These are phyloP conservation scores for Andricus quercusramuli DNA, from an alignment of 2,888 invertebrate genomes.

Conservation along the genomic window DNA sequence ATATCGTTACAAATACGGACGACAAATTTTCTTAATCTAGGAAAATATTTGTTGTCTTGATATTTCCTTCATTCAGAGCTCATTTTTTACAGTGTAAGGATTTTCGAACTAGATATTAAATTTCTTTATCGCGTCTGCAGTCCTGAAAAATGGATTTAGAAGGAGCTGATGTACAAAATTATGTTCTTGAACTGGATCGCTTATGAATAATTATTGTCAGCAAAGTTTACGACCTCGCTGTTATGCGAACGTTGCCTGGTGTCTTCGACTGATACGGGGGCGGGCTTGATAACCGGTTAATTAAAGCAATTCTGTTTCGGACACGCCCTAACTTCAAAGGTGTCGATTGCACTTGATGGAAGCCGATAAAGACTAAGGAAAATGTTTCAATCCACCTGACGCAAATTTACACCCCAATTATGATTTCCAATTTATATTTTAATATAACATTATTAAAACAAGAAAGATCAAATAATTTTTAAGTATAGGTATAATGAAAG, in stretches of 20 bases:
- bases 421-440: background rate
- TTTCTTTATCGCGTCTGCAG: background rate
- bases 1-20: too few relatives aligned
- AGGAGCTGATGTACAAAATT: background rate
- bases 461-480: background rate
- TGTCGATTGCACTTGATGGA: slow-evolving; percentile 55
- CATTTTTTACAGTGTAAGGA: too few relatives aligned
- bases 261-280: slow-evolving; percentile 46
- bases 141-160: background rate
- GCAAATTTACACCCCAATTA: slow-evolving; percentile 11
- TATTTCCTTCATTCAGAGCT: too few relatives aligned
- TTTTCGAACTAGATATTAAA: background rate
- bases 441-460: background rate
- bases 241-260: slow-evolving; percentile 37
- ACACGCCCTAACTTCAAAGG: slow-evolving; percentile 55
- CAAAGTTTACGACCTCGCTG: slow-evolving; percentile 45
- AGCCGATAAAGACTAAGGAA: slow-evolving; percentile 27
- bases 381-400: slow-evolving; percentile 26
- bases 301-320: slow-evolving; percentile 57
- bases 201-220: slow-evolving; percentile 54
- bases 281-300: slow-evolving; percentile 57
- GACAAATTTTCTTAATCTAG: too few relatives aligned
- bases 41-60: too few relatives aligned
- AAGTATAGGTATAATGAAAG: too few relatives aligned
- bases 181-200: slow-evolving; percentile 6